Percentiles rank a stretch among this genome's conserved stretches.
Evolutionary conservation across 2,113 vertebrate genomes (phyloP).

Genomic region (Donacobius atricapilla): DNA sequence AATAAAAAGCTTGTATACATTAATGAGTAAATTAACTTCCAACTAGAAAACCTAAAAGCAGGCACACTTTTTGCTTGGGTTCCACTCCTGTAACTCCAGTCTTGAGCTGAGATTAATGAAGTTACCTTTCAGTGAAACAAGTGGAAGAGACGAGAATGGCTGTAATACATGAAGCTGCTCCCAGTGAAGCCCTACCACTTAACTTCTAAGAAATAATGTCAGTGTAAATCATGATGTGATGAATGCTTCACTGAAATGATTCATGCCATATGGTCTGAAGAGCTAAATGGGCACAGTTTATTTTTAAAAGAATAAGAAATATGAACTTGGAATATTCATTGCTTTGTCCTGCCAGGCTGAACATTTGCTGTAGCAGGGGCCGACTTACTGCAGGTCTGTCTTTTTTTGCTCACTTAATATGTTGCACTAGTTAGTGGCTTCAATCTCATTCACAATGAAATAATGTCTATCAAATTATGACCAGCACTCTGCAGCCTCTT

Average conservation of each 20-base stretch:
- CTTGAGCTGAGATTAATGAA: not conserved
- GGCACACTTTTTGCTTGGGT: not conserved
- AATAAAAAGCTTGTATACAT: not conserved
- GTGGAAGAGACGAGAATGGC: not conserved
- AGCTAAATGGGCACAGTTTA: constrained; percentile 60
- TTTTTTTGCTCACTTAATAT: constrained; percentile 48
- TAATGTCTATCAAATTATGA: not conserved
- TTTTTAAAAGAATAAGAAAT: constrained; percentile 69
- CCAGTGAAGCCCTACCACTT: constrained; percentile 3
- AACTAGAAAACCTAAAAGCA: not conserved
- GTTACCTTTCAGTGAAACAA: not conserved
- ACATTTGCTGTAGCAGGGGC: constrained; percentile 45
- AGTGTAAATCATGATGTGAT: constrained; percentile 44
- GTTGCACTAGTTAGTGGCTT: not conserved
- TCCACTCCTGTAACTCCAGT: not conserved
- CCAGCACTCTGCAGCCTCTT: not conserved
- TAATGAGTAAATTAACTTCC: not conserved
- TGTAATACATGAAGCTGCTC: not conserved
- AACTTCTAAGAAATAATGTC: constrained; percentile 50
- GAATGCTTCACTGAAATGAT: constrained; percentile 58
- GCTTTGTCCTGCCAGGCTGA: constrained; percentile 52
- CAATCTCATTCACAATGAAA: not conserved
- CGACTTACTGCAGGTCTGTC: not conserved
- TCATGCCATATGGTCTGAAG: constrained; percentile 58
- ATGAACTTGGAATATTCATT: constrained; percentile 61